Conservation (phyloP, 2,797 vertebrate species). For the Neomorphus geoffroyi region DNA sequence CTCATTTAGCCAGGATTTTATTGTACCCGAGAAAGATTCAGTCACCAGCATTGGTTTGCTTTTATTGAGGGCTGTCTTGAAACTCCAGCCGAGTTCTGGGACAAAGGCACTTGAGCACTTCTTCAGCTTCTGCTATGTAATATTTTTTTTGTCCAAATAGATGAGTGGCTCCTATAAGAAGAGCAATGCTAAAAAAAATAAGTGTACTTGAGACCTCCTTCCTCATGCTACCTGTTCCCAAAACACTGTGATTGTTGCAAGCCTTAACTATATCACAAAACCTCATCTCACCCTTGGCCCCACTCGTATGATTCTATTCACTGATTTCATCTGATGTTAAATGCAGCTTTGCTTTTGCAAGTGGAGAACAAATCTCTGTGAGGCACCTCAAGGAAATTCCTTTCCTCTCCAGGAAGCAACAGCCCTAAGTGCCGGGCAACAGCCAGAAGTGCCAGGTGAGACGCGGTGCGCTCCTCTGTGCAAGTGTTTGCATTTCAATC, state of each 20-base stretch:
- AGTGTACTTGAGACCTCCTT: neutral
- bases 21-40: neutral
- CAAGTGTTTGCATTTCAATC: neutral
- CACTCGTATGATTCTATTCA: neutral
- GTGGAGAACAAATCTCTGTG: neutral
- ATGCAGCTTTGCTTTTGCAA: neutral
- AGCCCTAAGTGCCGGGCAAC: accelerated
- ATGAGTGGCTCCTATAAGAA: neutral
- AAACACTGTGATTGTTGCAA: neutral
- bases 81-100: neutral
- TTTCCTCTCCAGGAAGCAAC: neutral
- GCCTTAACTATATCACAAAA: neutral
- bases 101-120: neutral
- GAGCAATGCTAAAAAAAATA: neutral
- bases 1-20: neutral
- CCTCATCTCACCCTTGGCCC: neutral
- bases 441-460: accelerated
- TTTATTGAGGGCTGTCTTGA: neutral
- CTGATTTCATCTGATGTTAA: neutral
- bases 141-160: neutral
- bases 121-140: neutral
- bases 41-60: neutral
- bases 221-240: neutral
- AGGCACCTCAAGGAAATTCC: neutral
- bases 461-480: neutral